Percentiles rank a stretch among this genome's conserved stretches.
Conservation (phyloP, 1,140 invertebrate genomes). For the Araneus ventricosus region DNA sequence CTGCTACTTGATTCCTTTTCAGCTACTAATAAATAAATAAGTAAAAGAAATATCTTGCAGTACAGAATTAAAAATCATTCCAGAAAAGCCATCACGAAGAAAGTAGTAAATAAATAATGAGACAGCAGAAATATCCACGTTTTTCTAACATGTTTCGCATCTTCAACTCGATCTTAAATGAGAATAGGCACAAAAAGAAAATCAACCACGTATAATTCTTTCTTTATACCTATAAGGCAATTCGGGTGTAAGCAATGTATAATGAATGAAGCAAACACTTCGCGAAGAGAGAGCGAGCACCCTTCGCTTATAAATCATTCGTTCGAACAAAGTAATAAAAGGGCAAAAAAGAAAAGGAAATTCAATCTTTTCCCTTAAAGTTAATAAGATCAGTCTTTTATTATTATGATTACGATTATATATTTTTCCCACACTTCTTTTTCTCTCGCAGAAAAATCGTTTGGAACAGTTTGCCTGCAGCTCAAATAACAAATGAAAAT, state of each 20-base stretch:
- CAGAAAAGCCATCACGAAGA: background rate
- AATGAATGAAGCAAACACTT: constrained; percentile 9
- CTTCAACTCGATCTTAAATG: background rate
- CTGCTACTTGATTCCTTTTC: background rate
- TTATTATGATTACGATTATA: constrained; percentile 15
- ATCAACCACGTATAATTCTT: background rate
- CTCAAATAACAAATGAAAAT: constrained; percentile 35
- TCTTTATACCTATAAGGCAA: background rate
- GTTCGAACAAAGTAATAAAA: background rate
- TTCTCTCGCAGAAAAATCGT: background rate
- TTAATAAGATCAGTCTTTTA: constrained; percentile 13
- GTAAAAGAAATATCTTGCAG: background rate
- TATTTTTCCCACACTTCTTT: background rate
- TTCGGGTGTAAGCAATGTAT: background rate
- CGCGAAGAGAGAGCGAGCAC: background rate
- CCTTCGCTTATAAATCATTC: background rate
- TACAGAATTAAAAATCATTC: background rate
- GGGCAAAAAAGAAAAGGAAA: background rate
- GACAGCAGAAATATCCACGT: background rate
- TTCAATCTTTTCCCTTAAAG: background rate
- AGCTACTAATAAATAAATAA: background rate
- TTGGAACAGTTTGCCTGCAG: background rate
- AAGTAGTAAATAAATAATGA: background rate
- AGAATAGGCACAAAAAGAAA: background rate
- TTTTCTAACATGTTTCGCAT: background rate